Base-by-base conservation (phyloP, 2,888 invertebrate species). In the Adineta ricciae region DNA sequence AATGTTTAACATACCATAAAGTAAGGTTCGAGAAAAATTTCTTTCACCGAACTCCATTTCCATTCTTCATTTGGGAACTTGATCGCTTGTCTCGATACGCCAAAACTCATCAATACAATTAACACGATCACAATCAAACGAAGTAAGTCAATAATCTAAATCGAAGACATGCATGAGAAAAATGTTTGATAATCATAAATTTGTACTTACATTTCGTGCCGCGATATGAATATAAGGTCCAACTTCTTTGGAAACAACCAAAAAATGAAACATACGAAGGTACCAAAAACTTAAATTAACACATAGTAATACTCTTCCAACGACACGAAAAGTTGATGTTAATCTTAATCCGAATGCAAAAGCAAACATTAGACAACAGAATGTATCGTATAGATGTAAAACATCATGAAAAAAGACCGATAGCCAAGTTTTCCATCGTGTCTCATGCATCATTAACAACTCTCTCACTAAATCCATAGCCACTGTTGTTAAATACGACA, bases 201-300 rank as follows among this genome's bases (percentile, higher is more conserved):
- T 56, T 49, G 49, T 56, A 21, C 8, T 73, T 86, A 97, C 96
- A 97, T 99, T 97, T 92, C 97, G 97, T 83, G 96, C 96, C 94
- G 98, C 97, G 96, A 99, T 99, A 87, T 97, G 97, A 87, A 99
- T 97, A 90, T 97, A 93, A 86, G 98, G 98, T 92, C 98, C 92
- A 41, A 93, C 90, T 92, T 96, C 96, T 92, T 84, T 84, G 5
- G 84, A 64, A 38, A 86, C 83, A 24, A 84, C 52, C 27, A 84
- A 72, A 84, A 86, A 86, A 27, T 84, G 82, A 64, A 86, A 83
- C 64, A 86, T 73, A 46, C 84, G 84, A 41, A 86, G 49, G 8
- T 84, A 72, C 91, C 92, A 92, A 90, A 96, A 96, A 88, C 97
- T 95, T 88, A 96, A 96, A 90, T 96, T 95, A 83, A 96, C 94